Percentiles rank a stretch among this genome's conserved stretches.
phyloP scores from a whole-genome alignment of 2,113 vertebrate species.

The Erpornis zantholeuca region DNA sequence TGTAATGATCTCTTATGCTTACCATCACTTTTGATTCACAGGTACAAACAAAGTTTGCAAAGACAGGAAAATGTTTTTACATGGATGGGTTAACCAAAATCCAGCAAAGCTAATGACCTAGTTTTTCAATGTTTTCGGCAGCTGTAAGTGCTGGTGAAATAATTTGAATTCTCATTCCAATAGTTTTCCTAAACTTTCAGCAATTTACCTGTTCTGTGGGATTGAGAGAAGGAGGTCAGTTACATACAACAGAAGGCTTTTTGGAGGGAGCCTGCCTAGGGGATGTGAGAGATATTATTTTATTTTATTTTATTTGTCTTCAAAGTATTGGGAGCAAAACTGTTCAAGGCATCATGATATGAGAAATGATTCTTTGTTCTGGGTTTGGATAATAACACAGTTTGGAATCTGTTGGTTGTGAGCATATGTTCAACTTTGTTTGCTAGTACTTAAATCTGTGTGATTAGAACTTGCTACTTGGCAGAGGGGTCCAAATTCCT shows the following conservation, averaged over 20 bases:
- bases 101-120: neutral
- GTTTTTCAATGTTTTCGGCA: neutral
- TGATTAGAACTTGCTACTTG: neutral
- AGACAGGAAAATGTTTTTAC: neutral
- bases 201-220: neutral
- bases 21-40: neutral
- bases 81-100: neutral
- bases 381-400: neutral
- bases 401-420: neutral
- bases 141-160: neutral
- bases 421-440: neutral
- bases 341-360: neutral
- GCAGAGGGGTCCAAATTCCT: neutral
- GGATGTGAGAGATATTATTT: neutral
- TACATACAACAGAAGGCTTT: neutral
- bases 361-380: neutral
- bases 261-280: neutral
- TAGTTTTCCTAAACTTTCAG: neutral
- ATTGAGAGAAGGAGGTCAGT: neutral
- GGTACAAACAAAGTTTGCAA: neutral
- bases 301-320: neutral
- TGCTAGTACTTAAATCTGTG: neutral
- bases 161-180: neutral
- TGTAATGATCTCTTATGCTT: neutral
- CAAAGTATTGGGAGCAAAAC: neutral